phyloP scores from a whole-genome alignment of 2,113 vertebrate genomes.

The Tachysurus fulvidraco region DNA sequence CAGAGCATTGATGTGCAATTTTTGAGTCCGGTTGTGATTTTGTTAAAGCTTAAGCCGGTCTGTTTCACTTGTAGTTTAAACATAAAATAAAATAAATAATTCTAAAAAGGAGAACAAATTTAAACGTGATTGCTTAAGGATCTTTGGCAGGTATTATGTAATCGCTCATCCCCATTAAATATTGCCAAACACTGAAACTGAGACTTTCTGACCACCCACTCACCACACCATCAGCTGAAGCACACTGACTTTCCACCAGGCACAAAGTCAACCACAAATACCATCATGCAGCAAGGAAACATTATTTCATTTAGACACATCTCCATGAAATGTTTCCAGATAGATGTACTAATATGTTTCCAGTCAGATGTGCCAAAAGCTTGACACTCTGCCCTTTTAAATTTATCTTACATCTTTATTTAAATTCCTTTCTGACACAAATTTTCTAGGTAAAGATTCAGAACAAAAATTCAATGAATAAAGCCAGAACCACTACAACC shows the following conservation, averaged over 20 bases:
- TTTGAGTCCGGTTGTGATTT: neutral
- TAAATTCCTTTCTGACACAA: slow-evolving; percentile 2
- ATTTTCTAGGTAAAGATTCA: neutral
- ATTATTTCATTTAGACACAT: slow-evolving; percentile 15
- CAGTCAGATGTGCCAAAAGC: neutral
- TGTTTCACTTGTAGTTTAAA: neutral
- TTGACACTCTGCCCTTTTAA: neutral
- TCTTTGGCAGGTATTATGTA: slow-evolving; percentile 24
- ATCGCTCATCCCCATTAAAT: slow-evolving; percentile 5
- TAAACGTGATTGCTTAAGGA: neutral
- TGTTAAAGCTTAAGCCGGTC: neutral
- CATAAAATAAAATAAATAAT: neutral
- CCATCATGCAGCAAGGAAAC: slow-evolving; percentile 51
- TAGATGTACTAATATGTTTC: slow-evolving; percentile 15
- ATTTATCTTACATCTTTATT: neutral
- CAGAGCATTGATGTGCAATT: neutral
- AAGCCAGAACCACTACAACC: neutral
- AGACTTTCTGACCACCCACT: slow-evolving; percentile 47
- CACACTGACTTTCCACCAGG: slow-evolving; percentile 45
- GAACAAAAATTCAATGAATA: neutral
- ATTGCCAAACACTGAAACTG: slow-evolving; percentile 18
- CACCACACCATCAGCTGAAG: slow-evolving; percentile 33
- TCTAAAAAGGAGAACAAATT: slow-evolving; percentile 9
- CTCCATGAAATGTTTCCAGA: slow-evolving; percentile 1
- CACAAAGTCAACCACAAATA: slow-evolving; percentile 31